Conservation (phyloP, 2,888 invertebrate species). For the Torymus auratus region DNA sequence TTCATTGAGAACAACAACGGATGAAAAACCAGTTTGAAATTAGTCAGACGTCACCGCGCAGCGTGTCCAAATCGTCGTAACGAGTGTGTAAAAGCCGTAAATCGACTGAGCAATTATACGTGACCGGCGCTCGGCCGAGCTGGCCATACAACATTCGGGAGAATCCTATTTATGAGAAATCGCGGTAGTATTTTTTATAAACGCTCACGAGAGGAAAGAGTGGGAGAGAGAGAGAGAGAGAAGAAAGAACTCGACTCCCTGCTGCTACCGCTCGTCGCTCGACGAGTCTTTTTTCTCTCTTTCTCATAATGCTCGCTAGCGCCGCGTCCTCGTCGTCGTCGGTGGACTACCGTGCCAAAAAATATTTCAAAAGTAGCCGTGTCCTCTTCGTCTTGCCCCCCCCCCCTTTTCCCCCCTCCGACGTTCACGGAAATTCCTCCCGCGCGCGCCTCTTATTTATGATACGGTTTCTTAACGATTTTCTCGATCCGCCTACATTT, state of each 20-base stretch:
- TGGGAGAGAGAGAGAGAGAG: no score
- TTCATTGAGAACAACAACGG: no score
- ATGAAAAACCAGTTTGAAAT: background rate
- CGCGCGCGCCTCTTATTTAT: slow-evolving; percentile 56
- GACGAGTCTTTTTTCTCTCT: slow-evolving; percentile 28
- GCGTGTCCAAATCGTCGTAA: slow-evolving; percentile 35
- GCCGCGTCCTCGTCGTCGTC: slow-evolving; percentile 49
- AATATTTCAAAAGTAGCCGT: slow-evolving; percentile 63
- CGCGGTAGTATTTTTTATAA: slow-evolving; percentile 63
- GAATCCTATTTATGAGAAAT: slow-evolving; percentile 66
- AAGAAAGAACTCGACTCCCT: slow-evolving; percentile 59
- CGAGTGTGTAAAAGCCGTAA: slow-evolving; percentile 38
- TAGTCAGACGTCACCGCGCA: slow-evolving; percentile 15
- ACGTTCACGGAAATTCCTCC: slow-evolving; percentile 47
- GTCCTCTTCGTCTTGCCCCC: slow-evolving; percentile 15
- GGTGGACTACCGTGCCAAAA: slow-evolving; percentile 65
- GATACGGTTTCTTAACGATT: slow-evolving; percentile 57
- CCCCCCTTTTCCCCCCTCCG: background rate
- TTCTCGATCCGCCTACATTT: slow-evolving; percentile 59
- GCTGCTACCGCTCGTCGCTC: slow-evolving; percentile 59
- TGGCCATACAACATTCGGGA: background rate
- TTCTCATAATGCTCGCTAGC: slow-evolving; percentile 58
- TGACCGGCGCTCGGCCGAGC: slow-evolving; percentile 49
- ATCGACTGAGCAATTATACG: slow-evolving; percentile 39
- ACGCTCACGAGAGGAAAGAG: slow-evolving; percentile 50